These are phyloP conservation scores for Zootoca vivipara DNA, from an alignment of 2,113 vertebrate species.

Conservation along the genomic window DNA sequence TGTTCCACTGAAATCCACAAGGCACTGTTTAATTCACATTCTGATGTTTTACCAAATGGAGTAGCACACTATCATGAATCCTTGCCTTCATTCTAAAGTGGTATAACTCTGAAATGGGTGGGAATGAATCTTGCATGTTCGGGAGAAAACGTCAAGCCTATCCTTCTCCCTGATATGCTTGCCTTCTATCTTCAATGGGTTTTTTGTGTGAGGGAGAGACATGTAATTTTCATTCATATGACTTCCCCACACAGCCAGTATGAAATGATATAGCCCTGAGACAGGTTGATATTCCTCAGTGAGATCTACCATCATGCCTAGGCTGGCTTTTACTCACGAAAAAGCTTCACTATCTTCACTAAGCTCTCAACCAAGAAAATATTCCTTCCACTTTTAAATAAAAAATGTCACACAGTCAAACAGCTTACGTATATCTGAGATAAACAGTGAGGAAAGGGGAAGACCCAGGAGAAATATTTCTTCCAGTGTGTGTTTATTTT, in stretches of 20 bases:
- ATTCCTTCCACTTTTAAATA: not conserved
- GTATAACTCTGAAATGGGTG: no score
- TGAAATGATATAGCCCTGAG: not conserved
- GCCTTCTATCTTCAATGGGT: no score
- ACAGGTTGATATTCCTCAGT: not conserved
- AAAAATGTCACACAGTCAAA: not conserved
- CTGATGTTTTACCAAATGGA: no score
- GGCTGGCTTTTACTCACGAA: not conserved
- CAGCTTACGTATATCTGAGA: slow-evolving; percentile 10
- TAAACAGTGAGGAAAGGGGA: slow-evolving; percentile 5
- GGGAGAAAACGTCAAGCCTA: no score
- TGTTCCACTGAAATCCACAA: no score
- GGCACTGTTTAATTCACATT: no score
- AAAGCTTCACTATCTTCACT: not conserved
- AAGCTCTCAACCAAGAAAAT: not conserved
- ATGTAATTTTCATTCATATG: not conserved
- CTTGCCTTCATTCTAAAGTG: no score
- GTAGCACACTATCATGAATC: no score
- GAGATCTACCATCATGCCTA: not conserved
- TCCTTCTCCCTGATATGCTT: not conserved
- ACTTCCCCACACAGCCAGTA: not conserved
- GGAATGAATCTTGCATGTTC: no score
- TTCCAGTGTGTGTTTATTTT: slow-evolving; percentile 46
- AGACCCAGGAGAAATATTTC: not conserved
- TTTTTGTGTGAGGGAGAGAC: no score